Evolutionary conservation across 2,113 vertebrate species (phyloP).

Genomic region (Scartelaos histophorus): DNA sequence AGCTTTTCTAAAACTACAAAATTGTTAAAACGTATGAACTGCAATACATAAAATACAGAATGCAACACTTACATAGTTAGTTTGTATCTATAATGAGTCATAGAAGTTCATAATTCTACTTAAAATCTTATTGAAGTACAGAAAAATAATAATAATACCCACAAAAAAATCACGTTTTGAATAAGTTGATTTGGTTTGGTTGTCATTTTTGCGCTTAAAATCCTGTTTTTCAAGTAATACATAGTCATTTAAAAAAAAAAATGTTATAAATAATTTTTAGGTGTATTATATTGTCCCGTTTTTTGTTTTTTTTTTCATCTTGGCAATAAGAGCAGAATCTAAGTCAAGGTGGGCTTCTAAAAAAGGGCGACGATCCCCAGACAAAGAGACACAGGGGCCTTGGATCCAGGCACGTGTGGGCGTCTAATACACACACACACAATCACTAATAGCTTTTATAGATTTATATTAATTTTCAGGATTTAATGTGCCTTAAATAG

Average conservation of each 20-base stretch:
- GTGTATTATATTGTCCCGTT: neutral
- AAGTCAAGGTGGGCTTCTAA: neutral
- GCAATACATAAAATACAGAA: no score
- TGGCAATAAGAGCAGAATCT: neutral
- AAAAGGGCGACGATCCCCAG: neutral
- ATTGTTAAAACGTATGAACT: no score
- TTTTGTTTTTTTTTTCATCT: neutral
- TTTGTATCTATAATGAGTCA: no score
- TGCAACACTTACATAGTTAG: no score
- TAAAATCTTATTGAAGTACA: no score
- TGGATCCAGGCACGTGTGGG: slow-evolving; percentile 31
- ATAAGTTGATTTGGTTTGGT: no score
- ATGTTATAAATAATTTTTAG: neutral
- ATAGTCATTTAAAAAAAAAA: neutral
- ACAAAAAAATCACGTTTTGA: no score
- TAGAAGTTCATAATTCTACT: no score
- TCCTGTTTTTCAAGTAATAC: no score
- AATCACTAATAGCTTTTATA: slow-evolving; percentile 72
- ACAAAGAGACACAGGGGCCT: slow-evolving; percentile 19
- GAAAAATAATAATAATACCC: no score
- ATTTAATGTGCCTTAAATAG: slow-evolving; percentile 78
- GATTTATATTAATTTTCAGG: slow-evolving; percentile 81
- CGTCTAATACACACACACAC: slow-evolving; percentile 41
- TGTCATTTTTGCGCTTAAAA: no score
- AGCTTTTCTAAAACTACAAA: no score